These are phyloP conservation scores for Lepus timidus DNA, from an alignment of 2,113 vertebrate species.

Conservation along the genomic window DNA sequence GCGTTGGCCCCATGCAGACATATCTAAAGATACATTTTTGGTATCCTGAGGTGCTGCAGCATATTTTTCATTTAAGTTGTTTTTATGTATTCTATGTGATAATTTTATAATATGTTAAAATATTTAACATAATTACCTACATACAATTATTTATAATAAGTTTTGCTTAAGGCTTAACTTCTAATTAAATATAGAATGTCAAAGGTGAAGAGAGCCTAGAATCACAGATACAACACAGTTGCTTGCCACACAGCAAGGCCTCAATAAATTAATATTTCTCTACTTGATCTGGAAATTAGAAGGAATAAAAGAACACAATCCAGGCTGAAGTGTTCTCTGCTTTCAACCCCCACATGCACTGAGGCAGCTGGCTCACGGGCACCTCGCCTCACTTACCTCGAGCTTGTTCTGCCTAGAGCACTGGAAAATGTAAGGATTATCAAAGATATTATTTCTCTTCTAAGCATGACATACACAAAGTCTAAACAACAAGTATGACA, in stretches of 20 bases:
- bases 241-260: not conserved
- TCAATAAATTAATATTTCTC: conserved; percentile 35
- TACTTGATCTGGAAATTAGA: not conserved
- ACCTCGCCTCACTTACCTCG: conserved; percentile 7
- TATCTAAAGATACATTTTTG: not conserved
- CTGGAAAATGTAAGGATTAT: not conserved
- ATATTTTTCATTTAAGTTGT: not conserved
- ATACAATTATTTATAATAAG: conserved; percentile 3
- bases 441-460: not conserved
- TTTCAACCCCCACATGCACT: not conserved
- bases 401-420: not conserved
- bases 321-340: not conserved
- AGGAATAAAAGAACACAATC: not conserved
- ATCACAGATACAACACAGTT: not conserved
- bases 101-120: conserved; percentile 16
- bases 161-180: conserved; percentile 26
- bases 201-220: not conserved
- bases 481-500: not conserved
- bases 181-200: conserved; percentile 28
- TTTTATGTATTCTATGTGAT: not conserved
- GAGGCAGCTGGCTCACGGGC: not conserved
- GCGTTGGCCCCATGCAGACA: not conserved
- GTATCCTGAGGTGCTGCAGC: not conserved
- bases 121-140: conserved; percentile 31
- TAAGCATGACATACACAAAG: not conserved